These are phyloP conservation scores for Thripadectes ignobilis DNA, from an alignment of 2,797 vertebrate genomes.

Conservation along the genomic window DNA sequence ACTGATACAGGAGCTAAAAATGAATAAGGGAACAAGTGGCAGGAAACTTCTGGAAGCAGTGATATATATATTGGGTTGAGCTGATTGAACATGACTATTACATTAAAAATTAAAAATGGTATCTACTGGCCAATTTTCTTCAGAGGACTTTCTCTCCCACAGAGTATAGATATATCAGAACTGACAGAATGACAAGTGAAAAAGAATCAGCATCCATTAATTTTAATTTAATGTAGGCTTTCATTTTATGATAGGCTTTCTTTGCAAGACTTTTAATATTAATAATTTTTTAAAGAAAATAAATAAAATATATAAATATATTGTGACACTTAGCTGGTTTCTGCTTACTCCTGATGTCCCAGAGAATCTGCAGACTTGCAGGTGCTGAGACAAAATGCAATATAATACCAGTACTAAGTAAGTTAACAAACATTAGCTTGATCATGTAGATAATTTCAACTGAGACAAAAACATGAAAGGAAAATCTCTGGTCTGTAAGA, in stretches of 20 bases:
- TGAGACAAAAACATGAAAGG: neutral
- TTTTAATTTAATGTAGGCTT: neutral
- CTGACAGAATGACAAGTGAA: neutral
- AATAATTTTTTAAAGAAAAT: neutral
- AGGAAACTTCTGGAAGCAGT: neutral
- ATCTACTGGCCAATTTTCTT: neutral
- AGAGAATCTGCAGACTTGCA: neutral
- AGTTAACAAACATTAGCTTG: neutral
- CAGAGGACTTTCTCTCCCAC: neutral
- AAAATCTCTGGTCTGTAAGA: neutral
- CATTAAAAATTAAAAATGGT: neutral
- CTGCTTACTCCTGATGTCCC: neutral
- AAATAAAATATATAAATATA: neutral
- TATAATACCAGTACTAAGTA: neutral
- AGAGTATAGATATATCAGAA: neutral
- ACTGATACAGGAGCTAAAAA: neutral
- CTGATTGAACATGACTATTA: neutral
- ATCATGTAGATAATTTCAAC: neutral
- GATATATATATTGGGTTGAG: neutral
- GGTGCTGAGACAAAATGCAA: neutral
- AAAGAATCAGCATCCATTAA: neutral
- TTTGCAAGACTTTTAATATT: neutral
- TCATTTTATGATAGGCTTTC: neutral
- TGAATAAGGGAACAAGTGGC: neutral
- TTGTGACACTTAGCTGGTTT: neutral